phyloP scores from a whole-genome alignment of 2,797 vertebrate genomes.

The Hydrophis major region DNA sequence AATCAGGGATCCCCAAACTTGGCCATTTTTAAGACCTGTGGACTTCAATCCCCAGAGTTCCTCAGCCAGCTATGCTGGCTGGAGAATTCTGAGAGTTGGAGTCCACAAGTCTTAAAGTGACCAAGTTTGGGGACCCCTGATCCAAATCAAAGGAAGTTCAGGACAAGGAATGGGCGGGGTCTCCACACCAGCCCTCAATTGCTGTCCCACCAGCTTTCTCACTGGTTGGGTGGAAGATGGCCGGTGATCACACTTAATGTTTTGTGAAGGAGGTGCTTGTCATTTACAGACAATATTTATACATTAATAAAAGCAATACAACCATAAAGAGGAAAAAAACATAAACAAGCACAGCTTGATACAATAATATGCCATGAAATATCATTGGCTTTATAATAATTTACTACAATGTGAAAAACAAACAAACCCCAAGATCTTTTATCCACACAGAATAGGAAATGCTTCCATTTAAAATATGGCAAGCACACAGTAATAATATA shows the following conservation, averaged over 20 bases:
- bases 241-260: constrained; percentile 50
- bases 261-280: constrained; percentile 69
- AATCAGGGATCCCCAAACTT: not conserved
- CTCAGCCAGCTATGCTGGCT: no score
- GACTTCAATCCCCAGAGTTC: no score
- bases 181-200: not conserved
- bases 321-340: constrained; percentile 52
- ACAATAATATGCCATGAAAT: constrained; percentile 73
- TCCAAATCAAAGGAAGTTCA: no score
- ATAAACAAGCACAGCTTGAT: constrained; percentile 81
- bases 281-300: constrained; percentile 66
- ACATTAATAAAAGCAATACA: constrained; percentile 70
- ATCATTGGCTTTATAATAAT: constrained; percentile 79
- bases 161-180: not conserved
- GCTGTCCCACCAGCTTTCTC: not conserved
- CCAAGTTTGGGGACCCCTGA: no score
- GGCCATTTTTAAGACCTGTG: no score
- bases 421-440: constrained; percentile 62
- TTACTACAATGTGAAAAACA: constrained; percentile 76
- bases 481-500: constrained; percentile 72
- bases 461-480: constrained; percentile 73
- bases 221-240: not conserved
- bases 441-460: constrained; percentile 72
- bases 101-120: no score
- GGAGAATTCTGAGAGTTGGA: no score